Base-by-base conservation (phyloP, 2,888 invertebrate genomes). In the Pantelozetes paolii region DNA sequence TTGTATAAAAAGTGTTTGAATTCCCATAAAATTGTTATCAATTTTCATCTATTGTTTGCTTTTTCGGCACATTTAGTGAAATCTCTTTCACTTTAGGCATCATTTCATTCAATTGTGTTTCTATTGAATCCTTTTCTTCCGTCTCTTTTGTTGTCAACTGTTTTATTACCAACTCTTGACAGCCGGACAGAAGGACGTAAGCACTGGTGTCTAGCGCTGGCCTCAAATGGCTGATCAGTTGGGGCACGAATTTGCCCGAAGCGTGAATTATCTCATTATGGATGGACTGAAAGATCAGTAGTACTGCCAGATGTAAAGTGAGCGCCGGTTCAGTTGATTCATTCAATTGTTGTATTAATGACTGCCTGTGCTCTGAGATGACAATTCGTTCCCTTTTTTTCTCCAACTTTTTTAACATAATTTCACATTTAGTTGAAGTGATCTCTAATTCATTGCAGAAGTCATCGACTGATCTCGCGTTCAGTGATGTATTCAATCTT, bases 221-320 rank as follows among this genome's bases (percentile, higher is more conserved):
- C 77, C 89, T 88, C 71, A 97, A 85, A 81, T 87, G 90, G 0
- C 85, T 81, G 64, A 96, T 85, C 78, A 97, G 87, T 23, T 88
- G 85, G 0, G 93, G 89, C 15, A 98, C 93, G 84, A 94, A 94
- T 81, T 92, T 89, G 0, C 98, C 98, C 32, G 96, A 95, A 18
- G 94, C 94, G 82, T 96, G 93, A 32, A 97, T 81, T 85, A 94
- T 90, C 78, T 86, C 88, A 79, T 92, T 90, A 0, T 91, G 91
- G 2, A 88, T 85, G 13, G 88, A 87, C 71, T 91, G 91, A 81
- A 93, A 94, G 73, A 95, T 86, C 57, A 93, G 86, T 76, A 92
- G 84, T 0, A 87, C 87, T 0, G 89, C 87, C 73, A 94, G 84
- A 82, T 94, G 93, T 62, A 95, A 83, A 71, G 88, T 86, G 45